Percentiles rank a stretch among this genome's conserved stretches.
phyloP scores from a whole-genome alignment of 2,888 invertebrate genomes.

The Drosophila infuscata region DNA sequence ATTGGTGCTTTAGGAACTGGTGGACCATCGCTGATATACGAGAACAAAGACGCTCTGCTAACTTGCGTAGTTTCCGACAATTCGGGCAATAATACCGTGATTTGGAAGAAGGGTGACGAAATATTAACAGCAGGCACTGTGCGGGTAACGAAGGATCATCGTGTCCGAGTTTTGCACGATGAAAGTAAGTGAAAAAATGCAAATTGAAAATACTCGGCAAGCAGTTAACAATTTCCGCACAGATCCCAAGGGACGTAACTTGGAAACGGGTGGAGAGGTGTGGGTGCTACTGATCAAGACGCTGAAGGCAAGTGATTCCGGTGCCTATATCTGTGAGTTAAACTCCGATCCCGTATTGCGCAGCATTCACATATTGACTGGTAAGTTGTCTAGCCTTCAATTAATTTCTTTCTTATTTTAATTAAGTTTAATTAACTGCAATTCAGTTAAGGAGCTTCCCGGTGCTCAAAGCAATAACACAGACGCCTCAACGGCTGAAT shows the following conservation, averaged over 20 bases:
- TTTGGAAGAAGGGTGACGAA: constrained; percentile 91
- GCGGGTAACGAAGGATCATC: constrained; percentile 90
- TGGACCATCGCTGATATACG: constrained; percentile 86
- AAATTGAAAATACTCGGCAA: neutral
- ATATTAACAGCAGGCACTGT: constrained; percentile 91
- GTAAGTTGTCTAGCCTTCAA: constrained; percentile 83
- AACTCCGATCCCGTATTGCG: constrained; percentile 92
- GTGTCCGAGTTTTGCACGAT: constrained; percentile 91
- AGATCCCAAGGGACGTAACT: constrained; percentile 80
- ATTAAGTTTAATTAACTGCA: neutral
- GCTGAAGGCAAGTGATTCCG: constrained; percentile 89
- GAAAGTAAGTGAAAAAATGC: constrained; percentile 87
- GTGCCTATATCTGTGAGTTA: constrained; percentile 93
- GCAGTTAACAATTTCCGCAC: neutral
- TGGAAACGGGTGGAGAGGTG: constrained; percentile 89
- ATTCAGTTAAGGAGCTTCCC: constrained; percentile 71
- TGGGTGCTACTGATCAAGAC: constrained; percentile 93
- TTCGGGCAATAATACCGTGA: constrained; percentile 88
- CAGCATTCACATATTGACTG: constrained; percentile 92
- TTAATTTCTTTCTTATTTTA: neutral
- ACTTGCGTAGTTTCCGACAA: constrained; percentile 92
- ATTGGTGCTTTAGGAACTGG: constrained; percentile 78
- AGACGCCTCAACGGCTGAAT: constrained; percentile 55
- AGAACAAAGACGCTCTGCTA: constrained; percentile 92
- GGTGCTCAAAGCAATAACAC: constrained; percentile 44